Conservation (phyloP, 2,113 vertebrate species). For the Harpagus bidentatus region DNA sequence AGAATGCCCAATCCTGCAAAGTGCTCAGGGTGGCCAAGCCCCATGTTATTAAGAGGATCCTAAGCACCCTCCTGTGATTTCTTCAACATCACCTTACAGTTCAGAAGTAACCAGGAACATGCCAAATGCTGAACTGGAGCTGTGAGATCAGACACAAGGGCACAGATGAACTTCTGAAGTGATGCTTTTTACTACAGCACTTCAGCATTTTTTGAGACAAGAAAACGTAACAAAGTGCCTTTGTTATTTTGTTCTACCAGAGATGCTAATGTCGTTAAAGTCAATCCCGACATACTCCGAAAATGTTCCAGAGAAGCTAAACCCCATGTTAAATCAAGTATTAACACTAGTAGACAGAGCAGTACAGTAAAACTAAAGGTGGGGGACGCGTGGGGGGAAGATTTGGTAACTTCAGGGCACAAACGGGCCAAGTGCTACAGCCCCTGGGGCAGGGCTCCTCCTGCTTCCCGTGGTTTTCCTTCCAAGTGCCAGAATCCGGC, state of each 20-base stretch:
- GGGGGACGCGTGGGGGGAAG: too few relatives aligned
- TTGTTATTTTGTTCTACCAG: neutral
- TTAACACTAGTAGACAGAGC: neutral
- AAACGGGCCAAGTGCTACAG: neutral
- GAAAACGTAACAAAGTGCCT: neutral
- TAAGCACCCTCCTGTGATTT: rapidly evolving
- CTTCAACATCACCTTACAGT: neutral
- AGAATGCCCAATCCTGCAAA: neutral
- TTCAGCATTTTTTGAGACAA: neutral
- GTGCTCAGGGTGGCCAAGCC: rapidly evolving
- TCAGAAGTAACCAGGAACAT: neutral
- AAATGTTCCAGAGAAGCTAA: neutral
- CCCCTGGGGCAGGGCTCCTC: neutral
- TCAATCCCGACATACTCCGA: neutral
- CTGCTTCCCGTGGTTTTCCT: neutral
- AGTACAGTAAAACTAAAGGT: neutral
- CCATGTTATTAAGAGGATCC: neutral
- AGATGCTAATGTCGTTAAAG: neutral
- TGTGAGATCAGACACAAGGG: neutral
- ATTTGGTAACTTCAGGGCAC: neutral
- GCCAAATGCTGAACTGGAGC: neutral
- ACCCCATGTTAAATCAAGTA: neutral
- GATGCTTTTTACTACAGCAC: neutral
- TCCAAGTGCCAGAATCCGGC: neutral
- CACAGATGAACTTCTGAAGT: neutral